These are phyloP conservation scores for Papilio dardanus DNA, from an alignment of 1,140 invertebrate species.

Conservation along the genomic window DNA sequence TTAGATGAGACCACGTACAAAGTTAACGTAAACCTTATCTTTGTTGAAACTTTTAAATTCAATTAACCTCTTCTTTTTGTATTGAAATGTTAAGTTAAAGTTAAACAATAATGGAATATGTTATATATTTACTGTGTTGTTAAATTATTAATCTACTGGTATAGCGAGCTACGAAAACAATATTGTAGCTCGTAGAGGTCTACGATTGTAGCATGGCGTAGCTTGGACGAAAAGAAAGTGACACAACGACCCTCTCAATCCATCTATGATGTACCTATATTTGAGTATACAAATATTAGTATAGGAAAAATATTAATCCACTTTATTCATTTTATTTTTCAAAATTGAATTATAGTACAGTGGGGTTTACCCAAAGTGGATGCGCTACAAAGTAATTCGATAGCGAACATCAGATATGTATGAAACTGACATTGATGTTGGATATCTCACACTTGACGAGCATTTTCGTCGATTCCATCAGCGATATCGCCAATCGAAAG, in stretches of 20 bases:
- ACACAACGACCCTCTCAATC: neutral
- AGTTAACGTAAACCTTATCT: conserved; percentile 10
- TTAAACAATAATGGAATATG: neutral
- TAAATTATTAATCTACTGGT: neutral
- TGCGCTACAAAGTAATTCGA: too few species aligned
- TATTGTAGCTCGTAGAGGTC: neutral
- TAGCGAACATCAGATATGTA: too few species aligned
- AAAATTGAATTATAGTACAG: neutral
- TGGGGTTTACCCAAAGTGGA: too few species aligned
- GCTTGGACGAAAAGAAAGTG: neutral
- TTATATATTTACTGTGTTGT: neutral
- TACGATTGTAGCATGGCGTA: neutral
- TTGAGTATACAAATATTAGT: too few species aligned
- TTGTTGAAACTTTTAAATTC: neutral
- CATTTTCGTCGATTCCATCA: too few species aligned
- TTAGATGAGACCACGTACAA: conserved; percentile 14
- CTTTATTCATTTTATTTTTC: too few species aligned
- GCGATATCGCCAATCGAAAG: too few species aligned
- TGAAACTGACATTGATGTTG: too few species aligned
- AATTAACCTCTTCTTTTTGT: neutral
- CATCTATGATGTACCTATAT: too few species aligned
- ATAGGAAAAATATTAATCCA: too few species aligned
- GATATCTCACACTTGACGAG: too few species aligned
- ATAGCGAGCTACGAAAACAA: neutral
- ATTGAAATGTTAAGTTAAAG: neutral